These are phyloP conservation scores for Drosophila neocordata DNA, from an alignment of 1,140 invertebrate genomes.

Conservation along the genomic window DNA sequence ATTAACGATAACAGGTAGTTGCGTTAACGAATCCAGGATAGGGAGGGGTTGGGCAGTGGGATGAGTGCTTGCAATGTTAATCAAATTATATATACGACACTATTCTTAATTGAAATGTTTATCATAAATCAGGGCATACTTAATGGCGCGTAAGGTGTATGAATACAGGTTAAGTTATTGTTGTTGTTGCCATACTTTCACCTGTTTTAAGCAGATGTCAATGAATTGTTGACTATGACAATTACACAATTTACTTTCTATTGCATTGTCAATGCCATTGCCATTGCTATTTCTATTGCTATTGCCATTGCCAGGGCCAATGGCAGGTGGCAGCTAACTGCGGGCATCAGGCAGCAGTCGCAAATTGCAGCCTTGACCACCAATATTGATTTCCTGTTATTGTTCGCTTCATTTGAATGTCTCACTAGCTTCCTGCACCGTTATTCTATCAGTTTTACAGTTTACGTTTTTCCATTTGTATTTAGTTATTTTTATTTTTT, in stretches of 20 bases:
- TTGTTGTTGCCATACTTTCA: conserved; percentile 40
- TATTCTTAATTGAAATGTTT: conserved; percentile 26
- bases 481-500: conserved; percentile 1
- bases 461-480: conserved; percentile 25
- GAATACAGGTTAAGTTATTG: no score
- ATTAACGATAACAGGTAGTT: conserved; percentile 48
- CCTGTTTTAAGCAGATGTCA: conserved; percentile 59
- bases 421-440: conserved; percentile 61
- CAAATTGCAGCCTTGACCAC: conserved; percentile 72
- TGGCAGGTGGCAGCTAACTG: neutral
- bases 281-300: conserved; percentile 63
- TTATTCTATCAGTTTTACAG: conserved; percentile 44
- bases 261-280: conserved; percentile 65
- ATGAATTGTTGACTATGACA: conserved; percentile 61
- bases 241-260: conserved; percentile 36
- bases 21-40: no score
- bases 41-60: conserved; percentile 9
- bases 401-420: conserved; percentile 48
- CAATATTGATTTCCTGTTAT: conserved; percentile 79
- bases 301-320: conserved; percentile 50
- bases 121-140: conserved; percentile 65
- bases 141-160: conserved; percentile 59
- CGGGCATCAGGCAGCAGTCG: neutral
- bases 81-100: neutral
- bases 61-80: neutral